Percentiles rank a stretch among this genome's conserved stretches.
phyloP scores from a whole-genome alignment of 23 tunicate species.

The Clavelina lepadiformis region DNA sequence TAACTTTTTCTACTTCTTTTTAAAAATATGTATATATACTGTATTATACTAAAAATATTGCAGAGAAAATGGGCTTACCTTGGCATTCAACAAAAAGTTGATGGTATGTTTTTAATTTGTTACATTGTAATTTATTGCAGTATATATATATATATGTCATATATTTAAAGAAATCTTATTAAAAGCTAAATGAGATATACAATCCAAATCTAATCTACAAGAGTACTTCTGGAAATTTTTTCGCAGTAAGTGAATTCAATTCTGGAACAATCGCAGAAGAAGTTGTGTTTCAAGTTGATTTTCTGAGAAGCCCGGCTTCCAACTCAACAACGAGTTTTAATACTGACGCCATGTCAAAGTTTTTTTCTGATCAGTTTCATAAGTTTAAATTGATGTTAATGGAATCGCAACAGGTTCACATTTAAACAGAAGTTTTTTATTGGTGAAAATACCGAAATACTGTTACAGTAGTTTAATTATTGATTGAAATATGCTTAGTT shows the following conservation, averaged over 20 bases:
- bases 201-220: no score
- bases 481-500: no score
- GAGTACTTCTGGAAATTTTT: slow-evolving; percentile 1
- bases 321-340: slow-evolving; percentile 16
- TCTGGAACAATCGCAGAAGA: slow-evolving; percentile 13
- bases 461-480: no score
- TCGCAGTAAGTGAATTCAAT: slow-evolving; percentile 5
- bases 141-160: background rate
- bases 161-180: background rate
- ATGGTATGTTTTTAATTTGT: slow-evolving; percentile 24
- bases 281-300: slow-evolving; percentile 48
- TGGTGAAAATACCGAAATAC: no score
- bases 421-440: no score
- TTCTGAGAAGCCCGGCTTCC: slow-evolving; percentile 20
- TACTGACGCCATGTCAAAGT: slow-evolving; percentile 33
- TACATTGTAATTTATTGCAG: no score
- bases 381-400: slow-evolving; percentile 14
- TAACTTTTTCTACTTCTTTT: no score
- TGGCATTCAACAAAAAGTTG: slow-evolving; percentile 54
- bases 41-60: background rate
- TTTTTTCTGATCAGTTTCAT: slow-evolving; percentile 10
- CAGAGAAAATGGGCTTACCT: slow-evolving; percentile 87
- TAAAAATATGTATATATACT: no score
- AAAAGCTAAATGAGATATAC: background rate
- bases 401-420: slow-evolving; percentile 42